These are phyloP conservation scores for Arvicanthis niloticus DNA, from an alignment of 2,113 vertebrate species.

Conservation along the genomic window DNA sequence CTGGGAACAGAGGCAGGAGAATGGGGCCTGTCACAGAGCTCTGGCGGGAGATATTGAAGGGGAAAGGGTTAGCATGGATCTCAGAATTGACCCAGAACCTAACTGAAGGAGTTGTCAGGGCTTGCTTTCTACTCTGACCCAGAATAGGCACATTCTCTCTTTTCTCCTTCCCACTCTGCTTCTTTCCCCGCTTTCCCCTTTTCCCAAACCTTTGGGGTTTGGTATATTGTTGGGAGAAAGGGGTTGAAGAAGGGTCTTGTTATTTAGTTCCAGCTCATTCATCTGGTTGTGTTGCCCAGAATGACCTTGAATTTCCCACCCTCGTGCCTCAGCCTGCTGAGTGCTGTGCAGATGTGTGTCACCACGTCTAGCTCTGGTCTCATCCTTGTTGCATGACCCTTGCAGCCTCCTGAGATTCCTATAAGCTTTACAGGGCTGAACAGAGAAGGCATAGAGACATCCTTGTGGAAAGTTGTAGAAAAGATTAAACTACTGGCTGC, in stretches of 20 bases:
- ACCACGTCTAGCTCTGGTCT: background rate
- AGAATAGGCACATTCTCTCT: background rate
- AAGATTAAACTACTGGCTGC: background rate
- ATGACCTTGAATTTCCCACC: background rate
- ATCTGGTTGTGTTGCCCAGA: background rate
- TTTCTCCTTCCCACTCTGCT: background rate
- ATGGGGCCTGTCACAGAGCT: background rate
- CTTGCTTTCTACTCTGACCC: constrained; percentile 63
- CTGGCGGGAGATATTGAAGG: background rate
- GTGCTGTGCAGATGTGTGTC: background rate
- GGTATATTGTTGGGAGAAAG: background rate
- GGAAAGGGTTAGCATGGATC: background rate
- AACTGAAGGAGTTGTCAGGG: background rate
- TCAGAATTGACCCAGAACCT: background rate
- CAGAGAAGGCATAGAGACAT: background rate
- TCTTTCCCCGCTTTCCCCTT: background rate
- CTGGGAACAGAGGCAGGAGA: background rate
- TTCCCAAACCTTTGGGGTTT: background rate
- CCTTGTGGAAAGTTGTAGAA: background rate
- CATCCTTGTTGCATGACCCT: background rate
- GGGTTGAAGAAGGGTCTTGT: background rate
- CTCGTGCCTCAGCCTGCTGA: background rate
- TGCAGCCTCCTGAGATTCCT: no score
- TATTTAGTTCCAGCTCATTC: background rate
- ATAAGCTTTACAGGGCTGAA: background rate